Base-by-base conservation (phyloP, 1,140 invertebrate genomes). In the Belonocnema kinseyi region DNA sequence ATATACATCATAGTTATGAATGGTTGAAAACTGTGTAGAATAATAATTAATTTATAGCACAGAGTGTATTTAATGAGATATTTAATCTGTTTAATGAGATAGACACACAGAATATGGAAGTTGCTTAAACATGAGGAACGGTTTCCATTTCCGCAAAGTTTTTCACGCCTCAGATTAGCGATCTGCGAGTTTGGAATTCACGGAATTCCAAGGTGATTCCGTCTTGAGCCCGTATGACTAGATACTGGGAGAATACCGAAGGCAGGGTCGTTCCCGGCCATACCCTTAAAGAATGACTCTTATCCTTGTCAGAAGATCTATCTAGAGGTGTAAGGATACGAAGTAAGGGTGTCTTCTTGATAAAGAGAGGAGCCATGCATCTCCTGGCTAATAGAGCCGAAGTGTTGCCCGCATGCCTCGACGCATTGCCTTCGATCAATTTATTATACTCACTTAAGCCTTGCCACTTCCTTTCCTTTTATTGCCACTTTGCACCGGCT, bases 361-460 rank as follows among this genome's bases (percentile, higher is more conserved):
- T 54, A 75, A 73, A 75, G 81, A 61, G 58, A 83, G 73, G 77
- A 74, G 53, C 79, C 71, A 86, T 85, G 82, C 79, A 84, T 86
- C 80, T 84, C 73, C 72, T 21, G 51, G 79, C 79, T 85, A 83
- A 84, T 84, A 84, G 80, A 85, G 73, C 79, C 71, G 14, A 77
- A 85, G 82, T 78, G 83, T 84, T 83, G 77, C 83, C 84, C 79
- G 82, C 84, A 82, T 85, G 76, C 83, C 76, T 76, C 73, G 75
- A 74, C 84, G 77, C 76, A 66, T 72, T 72, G 70, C 76, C 84
- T 84, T 79, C 79, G 82, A 85, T 86, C 80, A 85, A 86, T 86
- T 86, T 85, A 86, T 85, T 85, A 85, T 77, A 78, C 84, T 83
- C 78, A 71, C 80, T 82, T 84, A 85, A 82, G 74, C 78, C 78